These are phyloP conservation scores for Carettochelys insculpta DNA, from an alignment of 2,113 vertebrate species.

Conservation along the genomic window DNA sequence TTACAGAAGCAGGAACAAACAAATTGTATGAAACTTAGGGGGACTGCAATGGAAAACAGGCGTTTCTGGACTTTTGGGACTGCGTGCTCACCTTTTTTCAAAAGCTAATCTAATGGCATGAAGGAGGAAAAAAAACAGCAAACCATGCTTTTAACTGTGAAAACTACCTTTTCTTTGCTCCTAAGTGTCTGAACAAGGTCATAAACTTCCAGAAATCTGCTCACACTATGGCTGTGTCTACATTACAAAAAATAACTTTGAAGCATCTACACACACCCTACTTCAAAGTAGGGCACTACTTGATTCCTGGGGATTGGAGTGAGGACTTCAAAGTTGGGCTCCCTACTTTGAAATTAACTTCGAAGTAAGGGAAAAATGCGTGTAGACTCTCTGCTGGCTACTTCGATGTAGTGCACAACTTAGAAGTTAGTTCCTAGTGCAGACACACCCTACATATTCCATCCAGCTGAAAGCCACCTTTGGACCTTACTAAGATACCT, in stretches of 20 bases:
- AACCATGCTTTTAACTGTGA: not conserved
- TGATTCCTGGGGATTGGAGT: no score
- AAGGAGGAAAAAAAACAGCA: not conserved
- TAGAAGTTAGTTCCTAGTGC: no score
- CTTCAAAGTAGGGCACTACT: no score
- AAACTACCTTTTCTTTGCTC: not conserved
- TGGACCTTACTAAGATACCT: not conserved
- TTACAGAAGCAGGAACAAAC: constrained; percentile 5
- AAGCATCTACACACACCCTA: no score
- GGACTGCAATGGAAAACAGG: not conserved
- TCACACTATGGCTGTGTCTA: no score
- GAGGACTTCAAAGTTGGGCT: no score
- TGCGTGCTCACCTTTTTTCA: not conserved
- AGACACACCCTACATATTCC: rapidly evolving
- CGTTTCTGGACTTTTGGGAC: constrained; percentile 5
- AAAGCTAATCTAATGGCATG: not conserved
- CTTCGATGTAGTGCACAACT: no score
- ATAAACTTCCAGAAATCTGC: not conserved
- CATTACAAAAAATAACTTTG: no score
- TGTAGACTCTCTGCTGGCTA: no score
- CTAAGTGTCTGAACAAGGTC: not conserved
- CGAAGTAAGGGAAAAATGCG: no score
- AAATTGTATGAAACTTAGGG: constrained; percentile 30
- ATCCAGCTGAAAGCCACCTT: not conserved
- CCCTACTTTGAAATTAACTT: no score